These are phyloP conservation scores for Antechinus flavipes DNA, from an alignment of 2,113 vertebrate genomes.

Conservation along the genomic window DNA sequence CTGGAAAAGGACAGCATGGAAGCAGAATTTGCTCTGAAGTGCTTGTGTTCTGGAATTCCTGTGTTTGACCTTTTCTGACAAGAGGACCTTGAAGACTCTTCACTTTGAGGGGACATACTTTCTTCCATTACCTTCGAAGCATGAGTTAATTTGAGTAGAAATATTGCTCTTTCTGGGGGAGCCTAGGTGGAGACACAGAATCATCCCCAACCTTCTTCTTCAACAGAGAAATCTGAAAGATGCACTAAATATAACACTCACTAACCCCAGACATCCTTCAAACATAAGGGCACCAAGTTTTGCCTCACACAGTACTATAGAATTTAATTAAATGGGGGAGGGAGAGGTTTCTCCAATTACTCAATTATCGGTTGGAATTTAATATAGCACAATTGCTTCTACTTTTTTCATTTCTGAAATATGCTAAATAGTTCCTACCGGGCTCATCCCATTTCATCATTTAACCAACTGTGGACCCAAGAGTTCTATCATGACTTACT, in stretches of 20 bases:
- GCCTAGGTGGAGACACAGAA: not conserved
- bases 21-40: not conserved
- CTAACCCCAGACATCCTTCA: not conserved
- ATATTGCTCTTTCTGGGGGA: not conserved
- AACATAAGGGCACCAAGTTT: slow-evolving; percentile 43
- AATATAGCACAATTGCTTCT: slow-evolving; percentile 19
- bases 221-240: slow-evolving; percentile 22
- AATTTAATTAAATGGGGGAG: slow-evolving; percentile 53
- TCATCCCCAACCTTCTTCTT: not conserved
- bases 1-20: not conserved
- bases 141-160: not conserved
- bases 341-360: slow-evolving; percentile 40
- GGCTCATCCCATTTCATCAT: not conserved
- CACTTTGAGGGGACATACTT: slow-evolving; percentile 14
- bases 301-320: slow-evolving; percentile 10
- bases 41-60: not conserved
- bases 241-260: not conserved
- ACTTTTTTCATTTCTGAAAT: slow-evolving; percentile 30
- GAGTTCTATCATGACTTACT: not conserved
- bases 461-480: not conserved
- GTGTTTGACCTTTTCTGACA: not conserved
- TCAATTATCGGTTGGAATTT: slow-evolving; percentile 53
- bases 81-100: not conserved
- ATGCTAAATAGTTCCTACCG: not conserved
- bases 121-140: not conserved